Conservation (phyloP, 2,888 invertebrate species). For the Trichopria drosophilae region DNA sequence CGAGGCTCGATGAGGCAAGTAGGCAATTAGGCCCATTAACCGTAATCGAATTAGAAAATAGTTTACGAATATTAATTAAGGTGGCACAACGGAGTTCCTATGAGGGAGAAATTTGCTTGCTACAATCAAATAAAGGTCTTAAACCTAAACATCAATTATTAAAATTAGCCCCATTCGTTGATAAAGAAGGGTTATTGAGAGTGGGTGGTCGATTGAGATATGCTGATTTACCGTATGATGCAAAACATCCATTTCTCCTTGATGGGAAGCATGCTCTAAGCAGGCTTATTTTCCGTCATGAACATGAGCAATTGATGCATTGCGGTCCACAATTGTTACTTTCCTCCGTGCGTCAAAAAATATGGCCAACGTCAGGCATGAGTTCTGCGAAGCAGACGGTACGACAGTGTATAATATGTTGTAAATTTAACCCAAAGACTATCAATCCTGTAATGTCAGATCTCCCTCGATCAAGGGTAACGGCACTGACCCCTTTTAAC, state of each 20-base stretch:
- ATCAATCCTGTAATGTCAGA: neutral
- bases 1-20: too few species aligned
- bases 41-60: too few species aligned
- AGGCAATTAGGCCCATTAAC: too few species aligned
- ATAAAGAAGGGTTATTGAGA: neutral
- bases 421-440: neutral
- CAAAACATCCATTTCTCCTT: too few species aligned
- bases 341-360: too few species aligned
- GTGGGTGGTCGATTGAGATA: neutral
- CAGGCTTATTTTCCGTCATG: neutral
- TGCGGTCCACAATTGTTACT: too few species aligned
- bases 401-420: neutral
- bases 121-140: neutral
- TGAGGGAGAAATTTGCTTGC: too few species aligned
- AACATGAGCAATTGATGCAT: neutral
- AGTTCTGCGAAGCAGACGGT: neutral
- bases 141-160: neutral
- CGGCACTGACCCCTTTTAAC: neutral
- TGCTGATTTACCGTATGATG: too few species aligned
- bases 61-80: too few species aligned
- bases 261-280: too few species aligned
- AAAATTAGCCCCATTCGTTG: neutral
- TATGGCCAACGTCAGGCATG: neutral
- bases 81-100: too few species aligned
- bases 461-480: neutral